These are phyloP conservation scores for Heliornis fulica DNA, from an alignment of 2,113 vertebrate genomes.

Conservation along the genomic window DNA sequence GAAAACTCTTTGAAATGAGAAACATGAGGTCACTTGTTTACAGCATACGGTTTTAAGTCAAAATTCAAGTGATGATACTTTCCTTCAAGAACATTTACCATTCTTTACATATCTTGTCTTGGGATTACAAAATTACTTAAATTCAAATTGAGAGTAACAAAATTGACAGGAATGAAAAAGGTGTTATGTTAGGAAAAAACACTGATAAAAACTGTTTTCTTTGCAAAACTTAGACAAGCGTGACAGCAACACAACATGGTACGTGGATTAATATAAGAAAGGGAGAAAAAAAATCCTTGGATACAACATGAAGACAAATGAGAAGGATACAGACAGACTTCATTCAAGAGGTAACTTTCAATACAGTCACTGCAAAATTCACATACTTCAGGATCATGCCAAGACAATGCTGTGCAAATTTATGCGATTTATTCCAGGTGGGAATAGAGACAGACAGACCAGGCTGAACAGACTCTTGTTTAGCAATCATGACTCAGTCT, in stretches of 20 bases:
- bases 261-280: constrained; percentile 2
- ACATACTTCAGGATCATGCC: background rate
- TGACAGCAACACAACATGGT: constrained; percentile 30
- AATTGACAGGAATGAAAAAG: background rate
- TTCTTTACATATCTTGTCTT: background rate
- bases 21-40: background rate
- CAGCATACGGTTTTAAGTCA: background rate
- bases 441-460: background rate
- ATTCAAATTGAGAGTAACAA: background rate
- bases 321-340: constrained; percentile 1
- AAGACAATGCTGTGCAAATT: constrained; percentile 48
- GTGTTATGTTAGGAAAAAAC: background rate
- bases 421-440: constrained; percentile 44
- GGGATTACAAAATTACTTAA: constrained; percentile 35
- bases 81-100: background rate
- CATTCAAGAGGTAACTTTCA: background rate
- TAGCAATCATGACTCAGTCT: constrained; percentile 32
- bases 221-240: background rate
- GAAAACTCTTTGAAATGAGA: background rate
- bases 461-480: constrained; percentile 24
- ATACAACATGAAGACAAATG: background rate
- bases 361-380: constrained; percentile 19
- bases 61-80: background rate
- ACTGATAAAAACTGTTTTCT: background rate
- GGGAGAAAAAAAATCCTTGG: background rate